phyloP scores from a whole-genome alignment of 2,888 invertebrate genomes.

The Exephanes ischioxanthus region DNA sequence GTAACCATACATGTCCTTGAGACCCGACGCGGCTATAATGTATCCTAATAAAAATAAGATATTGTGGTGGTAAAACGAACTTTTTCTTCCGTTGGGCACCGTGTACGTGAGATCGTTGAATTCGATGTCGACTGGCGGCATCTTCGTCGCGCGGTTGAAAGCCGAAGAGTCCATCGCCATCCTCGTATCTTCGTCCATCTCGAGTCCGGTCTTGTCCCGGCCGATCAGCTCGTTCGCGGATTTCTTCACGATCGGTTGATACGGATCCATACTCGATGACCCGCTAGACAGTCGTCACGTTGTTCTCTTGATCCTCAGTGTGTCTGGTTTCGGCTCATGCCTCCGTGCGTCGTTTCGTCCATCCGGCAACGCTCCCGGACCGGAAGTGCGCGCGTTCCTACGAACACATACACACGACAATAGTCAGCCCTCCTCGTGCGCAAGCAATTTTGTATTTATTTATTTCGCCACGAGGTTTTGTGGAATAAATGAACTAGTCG shows the following conservation, averaged over 20 bases:
- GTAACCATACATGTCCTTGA: too few relatives aligned
- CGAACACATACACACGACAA: not conserved
- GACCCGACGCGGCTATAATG: too few relatives aligned
- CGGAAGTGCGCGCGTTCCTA: conserved; percentile 13
- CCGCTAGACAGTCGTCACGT: not conserved
- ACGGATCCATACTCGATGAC: conserved; percentile 8
- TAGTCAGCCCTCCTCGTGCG: not conserved
- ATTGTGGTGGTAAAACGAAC: conserved; percentile 83
- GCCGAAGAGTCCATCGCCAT: conserved; percentile 38
- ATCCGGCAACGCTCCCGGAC: not conserved
- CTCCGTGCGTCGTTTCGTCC: not conserved
- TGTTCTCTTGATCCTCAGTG: conserved; percentile 6
- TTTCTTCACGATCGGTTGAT: conserved; percentile 1
- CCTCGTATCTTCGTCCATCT: conserved; percentile 28
- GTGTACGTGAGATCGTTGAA: conserved; percentile 94
- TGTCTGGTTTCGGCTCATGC: conserved; percentile 4
- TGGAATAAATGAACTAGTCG: conserved; percentile 1
- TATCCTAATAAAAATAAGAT: not conserved
- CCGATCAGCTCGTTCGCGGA: conserved; percentile 8
- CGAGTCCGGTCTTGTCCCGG: conserved; percentile 2
- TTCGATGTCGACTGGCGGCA: conserved; percentile 92
- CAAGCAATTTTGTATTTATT: not conserved
- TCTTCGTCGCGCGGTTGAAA: conserved; percentile 86
- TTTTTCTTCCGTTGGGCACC: conserved; percentile 90
- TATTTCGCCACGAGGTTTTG: not conserved